Base-by-base conservation (phyloP, 2,797 vertebrate genomes). In the Bradypodion pumilum region DNA sequence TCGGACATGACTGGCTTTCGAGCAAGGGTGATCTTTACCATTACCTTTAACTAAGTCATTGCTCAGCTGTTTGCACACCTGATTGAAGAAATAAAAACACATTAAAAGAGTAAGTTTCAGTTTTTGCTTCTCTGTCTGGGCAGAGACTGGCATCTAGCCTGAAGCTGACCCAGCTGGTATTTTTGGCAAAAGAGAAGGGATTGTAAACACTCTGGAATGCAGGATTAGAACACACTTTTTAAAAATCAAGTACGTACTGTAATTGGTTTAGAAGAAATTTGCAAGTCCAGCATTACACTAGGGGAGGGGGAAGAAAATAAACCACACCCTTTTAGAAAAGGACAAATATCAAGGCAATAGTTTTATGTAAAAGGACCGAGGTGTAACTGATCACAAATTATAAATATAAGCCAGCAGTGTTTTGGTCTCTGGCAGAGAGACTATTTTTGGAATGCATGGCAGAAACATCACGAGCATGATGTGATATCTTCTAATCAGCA, bases 351-450 rank as follows among this genome's bases (percentile, higher is more conserved):
- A 40, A n/a, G 35, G 21, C n/a, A 37, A 9, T 60, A 32, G 13
- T 70, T 78, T 69, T 46, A n/a, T 7, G 32, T 49, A 62, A 72
- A 78, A 60, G 68, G 16, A 70, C n/a, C 56, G 46, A n/a, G 29
- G 1, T 82, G n/a, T 63, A 81, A 81, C 21, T 65, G 44, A 35
- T 84, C 75, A 46, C 82, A 84, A 70, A 78, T 60, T 72, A 72
- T 81, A 81, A 81, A 60, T 72, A 72, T 49, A 37, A 49, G n/a
- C 46, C n/a, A 62, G 65, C 75, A 70, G 35, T 46, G 42, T 84
- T 78, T 84, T 84, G 21, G 9, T 78, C n/a, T 62, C 60, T 37
- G 35, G 73, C 32, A 29, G 29, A 16, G 73, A 56, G 27, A 40
- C 35, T 75, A 56, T 40, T 52, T 83, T 83, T 75, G 63, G 12